phyloP scores from a whole-genome alignment of 2,888 invertebrate genomes.

The Drosophila nr. fundita region DNA sequence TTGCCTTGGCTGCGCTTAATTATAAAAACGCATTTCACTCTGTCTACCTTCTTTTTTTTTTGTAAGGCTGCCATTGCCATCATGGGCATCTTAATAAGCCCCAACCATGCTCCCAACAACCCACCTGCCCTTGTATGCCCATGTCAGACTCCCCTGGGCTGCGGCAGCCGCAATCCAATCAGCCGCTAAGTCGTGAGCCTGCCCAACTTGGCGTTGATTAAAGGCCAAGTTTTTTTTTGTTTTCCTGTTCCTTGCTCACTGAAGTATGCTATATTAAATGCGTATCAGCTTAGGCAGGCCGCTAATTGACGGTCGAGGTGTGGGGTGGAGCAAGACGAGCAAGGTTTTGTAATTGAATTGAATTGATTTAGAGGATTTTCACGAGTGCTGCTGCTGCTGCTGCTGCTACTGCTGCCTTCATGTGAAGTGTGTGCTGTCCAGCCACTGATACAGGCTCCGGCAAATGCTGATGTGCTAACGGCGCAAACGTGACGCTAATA shows the following conservation, averaged over 20 bases:
- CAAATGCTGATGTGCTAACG: slow-evolving; percentile 45
- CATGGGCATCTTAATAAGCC: slow-evolving; percentile 15
- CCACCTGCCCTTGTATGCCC: neutral
- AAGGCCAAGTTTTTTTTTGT: slow-evolving; percentile 52
- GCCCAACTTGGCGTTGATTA: slow-evolving; percentile 61
- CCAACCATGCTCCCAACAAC: neutral
- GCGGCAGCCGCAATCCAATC: slow-evolving; percentile 68
- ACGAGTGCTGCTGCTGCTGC: slow-evolving; percentile 26
- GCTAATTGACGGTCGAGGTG: slow-evolving; percentile 48
- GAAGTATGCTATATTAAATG: slow-evolving; percentile 58
- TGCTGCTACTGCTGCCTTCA: slow-evolving; percentile 18
- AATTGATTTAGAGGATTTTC: slow-evolving; percentile 73
- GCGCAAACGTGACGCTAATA: slow-evolving; percentile 56
- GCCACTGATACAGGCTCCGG: neutral
- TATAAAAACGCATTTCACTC: slow-evolving; percentile 58
- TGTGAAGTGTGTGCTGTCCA: slow-evolving; percentile 12
- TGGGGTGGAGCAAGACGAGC: neutral
- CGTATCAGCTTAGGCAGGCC: slow-evolving; percentile 51
- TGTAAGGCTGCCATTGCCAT: slow-evolving; percentile 7
- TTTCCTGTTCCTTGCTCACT: slow-evolving; percentile 23
- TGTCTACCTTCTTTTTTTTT: slow-evolving; percentile 38
- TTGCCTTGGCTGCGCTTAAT: slow-evolving; percentile 69
- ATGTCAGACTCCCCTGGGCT: slow-evolving; percentile 21
- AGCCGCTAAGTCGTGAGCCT: slow-evolving; percentile 64
- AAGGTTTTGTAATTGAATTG: slow-evolving; percentile 69